Conservation (phyloP, 2,888 invertebrate genomes). For the Plusia festucae region DNA sequence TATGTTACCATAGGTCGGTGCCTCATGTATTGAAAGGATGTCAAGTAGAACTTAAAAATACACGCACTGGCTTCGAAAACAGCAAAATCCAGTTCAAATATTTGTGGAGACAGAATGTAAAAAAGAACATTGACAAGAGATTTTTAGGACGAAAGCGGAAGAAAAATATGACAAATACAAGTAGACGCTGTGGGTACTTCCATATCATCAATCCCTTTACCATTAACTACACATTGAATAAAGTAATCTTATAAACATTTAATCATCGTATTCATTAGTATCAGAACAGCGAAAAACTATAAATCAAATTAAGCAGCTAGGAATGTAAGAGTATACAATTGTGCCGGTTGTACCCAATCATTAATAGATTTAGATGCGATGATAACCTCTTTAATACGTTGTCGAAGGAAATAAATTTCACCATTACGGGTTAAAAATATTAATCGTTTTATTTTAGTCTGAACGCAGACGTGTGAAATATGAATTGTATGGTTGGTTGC, state of each 20-base stretch:
- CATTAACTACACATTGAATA: no score
- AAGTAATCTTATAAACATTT: neutral
- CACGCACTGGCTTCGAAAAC: neutral
- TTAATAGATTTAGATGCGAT: conserved; percentile 62
- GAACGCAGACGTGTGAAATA: conserved; percentile 70
- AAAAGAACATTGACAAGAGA: no score
- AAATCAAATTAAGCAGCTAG: neutral
- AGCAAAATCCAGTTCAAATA: no score
- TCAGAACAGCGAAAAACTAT: neutral
- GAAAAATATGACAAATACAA: no score
- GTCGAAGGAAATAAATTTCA: conserved; percentile 66
- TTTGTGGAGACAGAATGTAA: no score
- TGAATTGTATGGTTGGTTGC: conserved; percentile 78
- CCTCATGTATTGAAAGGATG: neutral
- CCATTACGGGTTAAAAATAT: conserved; percentile 59
- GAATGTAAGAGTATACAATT: conserved; percentile 18
- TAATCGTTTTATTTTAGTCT: conserved; percentile 56
- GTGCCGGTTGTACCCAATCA: conserved; percentile 56
- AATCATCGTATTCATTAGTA: neutral
- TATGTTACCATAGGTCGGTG: neutral
- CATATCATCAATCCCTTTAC: no score
- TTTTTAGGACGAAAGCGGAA: no score
- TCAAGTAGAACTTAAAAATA: neutral
- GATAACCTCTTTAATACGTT: conserved; percentile 66
- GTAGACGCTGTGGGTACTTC: neutral